Percentiles rank a stretch among this genome's conserved stretches.
Conservation (phyloP, 2,113 vertebrate species). For the Echinops telfairi region DNA sequence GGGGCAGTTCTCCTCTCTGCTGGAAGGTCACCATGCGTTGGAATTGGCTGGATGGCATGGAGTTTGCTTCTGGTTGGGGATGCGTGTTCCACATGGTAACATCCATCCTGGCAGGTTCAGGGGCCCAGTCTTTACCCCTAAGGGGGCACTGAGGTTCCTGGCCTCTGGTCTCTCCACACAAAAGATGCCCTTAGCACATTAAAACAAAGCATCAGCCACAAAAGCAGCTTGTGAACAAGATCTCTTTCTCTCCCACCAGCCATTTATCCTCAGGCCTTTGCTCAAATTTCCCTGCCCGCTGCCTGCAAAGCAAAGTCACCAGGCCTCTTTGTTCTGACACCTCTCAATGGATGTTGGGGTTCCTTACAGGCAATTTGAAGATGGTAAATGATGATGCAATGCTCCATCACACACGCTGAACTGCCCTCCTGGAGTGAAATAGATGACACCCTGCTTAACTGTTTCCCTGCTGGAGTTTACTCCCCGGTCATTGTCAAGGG, state of each 20-base stretch:
- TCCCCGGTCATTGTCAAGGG: background rate
- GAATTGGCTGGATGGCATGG: no score
- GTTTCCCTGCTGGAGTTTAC: slow-evolving; percentile 20
- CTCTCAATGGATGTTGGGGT: slow-evolving; percentile 58
- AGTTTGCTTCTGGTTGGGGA: no score
- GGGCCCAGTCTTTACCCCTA: background rate
- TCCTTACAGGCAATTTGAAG: slow-evolving; percentile 75
- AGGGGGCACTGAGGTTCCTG: slow-evolving; percentile 53
- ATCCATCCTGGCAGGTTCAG: background rate
- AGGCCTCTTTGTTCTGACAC: slow-evolving; percentile 66
- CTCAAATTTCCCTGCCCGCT: slow-evolving; percentile 69
- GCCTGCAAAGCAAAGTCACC: slow-evolving; percentile 59
- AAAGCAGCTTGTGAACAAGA: slow-evolving; percentile 78
- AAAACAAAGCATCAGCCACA: slow-evolving; percentile 73
- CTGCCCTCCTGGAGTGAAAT: slow-evolving; percentile 67
- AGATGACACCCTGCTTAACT: slow-evolving; percentile 53
- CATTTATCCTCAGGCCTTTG: slow-evolving; percentile 82
- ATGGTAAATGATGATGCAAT: slow-evolving; percentile 75
- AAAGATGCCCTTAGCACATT: slow-evolving; percentile 53
- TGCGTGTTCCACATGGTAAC: background rate
- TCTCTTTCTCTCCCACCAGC: slow-evolving; percentile 74
- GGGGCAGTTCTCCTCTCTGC: no score
- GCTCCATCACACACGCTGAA: slow-evolving; percentile 62
- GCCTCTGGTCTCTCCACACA: background rate
- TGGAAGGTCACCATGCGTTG: no score